A percentile compares a stretch with the other conserved stretches of the same genome.
Evolutionary conservation across 2,113 vertebrate genomes (phyloP).

Genomic region (Mesembrinibis cayennensis): DNA sequence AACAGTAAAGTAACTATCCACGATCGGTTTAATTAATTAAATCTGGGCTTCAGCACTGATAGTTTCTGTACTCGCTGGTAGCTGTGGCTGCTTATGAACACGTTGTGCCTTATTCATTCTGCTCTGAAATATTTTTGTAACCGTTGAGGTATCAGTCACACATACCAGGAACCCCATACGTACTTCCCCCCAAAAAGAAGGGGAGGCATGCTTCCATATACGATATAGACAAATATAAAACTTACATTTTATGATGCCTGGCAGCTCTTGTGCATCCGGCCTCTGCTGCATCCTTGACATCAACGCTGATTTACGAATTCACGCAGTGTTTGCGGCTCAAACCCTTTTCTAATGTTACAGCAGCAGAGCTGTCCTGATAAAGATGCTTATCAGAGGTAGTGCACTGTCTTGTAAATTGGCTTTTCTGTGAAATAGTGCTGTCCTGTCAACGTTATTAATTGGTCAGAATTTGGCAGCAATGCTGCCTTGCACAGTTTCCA

Average conservation of each 20-base stretch:
- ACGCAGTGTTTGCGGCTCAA: neutral
- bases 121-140: neutral
- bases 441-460: neutral
- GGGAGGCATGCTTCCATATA: neutral
- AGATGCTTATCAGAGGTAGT: constrained; percentile 16
- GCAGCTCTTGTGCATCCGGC: neutral
- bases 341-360: neutral
- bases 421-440: neutral
- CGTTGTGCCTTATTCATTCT: neutral
- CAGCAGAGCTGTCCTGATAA: neutral
- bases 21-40: neutral
- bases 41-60: neutral
- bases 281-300: neutral
- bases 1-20: neutral
- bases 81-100: neutral
- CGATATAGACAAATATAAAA: neutral
- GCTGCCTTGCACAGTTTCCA: neutral
- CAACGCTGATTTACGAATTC: neutral
- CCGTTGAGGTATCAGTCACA: neutral
- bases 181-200: neutral
- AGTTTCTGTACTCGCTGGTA: neutral
- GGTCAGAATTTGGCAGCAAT: neutral
- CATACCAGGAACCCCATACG: neutral
- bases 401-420: neutral
- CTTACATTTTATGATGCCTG: neutral